A percentile compares a stretch with the other conserved stretches of the same genome.
Evolutionary conservation across 2,797 vertebrate genomes (phyloP).

Genomic region (Gymnothorax javanicus): DNA sequence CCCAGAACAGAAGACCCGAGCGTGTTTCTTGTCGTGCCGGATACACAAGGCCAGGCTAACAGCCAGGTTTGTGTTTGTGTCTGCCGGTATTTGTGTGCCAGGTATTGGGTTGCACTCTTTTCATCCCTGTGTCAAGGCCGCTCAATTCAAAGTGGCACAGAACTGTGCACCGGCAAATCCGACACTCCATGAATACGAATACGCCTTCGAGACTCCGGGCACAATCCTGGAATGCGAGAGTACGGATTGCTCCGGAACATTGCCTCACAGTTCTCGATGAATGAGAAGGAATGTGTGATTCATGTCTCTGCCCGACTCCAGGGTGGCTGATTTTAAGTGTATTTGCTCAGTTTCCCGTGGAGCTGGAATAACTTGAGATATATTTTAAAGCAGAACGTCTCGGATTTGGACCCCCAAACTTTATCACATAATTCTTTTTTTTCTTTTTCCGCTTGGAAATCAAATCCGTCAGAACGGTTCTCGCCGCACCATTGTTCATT

Average conservation of each 20-base stretch:
- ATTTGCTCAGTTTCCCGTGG: slow-evolving; percentile 23
- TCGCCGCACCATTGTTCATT: slow-evolving; percentile 42
- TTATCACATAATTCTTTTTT: slow-evolving; percentile 35
- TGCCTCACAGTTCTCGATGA: slow-evolving; percentile 1
- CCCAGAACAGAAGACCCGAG: background rate
- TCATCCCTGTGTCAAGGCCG: background rate
- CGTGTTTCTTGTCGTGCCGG: background rate
- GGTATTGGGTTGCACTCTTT: background rate
- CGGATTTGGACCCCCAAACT: background rate
- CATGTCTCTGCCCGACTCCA: background rate
- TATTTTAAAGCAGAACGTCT: background rate
- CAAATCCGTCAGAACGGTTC: slow-evolving; percentile 49
- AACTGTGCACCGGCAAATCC: slow-evolving; percentile 26
- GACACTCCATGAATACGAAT: slow-evolving; percentile 37
- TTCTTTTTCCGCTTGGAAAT: slow-evolving; percentile 53
- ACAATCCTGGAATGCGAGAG: slow-evolving; percentile 17
- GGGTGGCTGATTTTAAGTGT: slow-evolving; percentile 3
- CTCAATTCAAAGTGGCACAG: background rate
- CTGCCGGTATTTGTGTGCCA: background rate
- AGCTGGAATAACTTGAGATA: background rate
- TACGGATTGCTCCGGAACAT: background rate
- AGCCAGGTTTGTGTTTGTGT: slow-evolving; percentile 1
- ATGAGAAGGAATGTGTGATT: background rate
- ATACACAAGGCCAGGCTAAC: background rate
- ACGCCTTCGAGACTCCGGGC: slow-evolving; percentile 31